These are phyloP conservation scores for Vulpes lagopus DNA, from an alignment of 2,113 vertebrate species.

Conservation along the genomic window DNA sequence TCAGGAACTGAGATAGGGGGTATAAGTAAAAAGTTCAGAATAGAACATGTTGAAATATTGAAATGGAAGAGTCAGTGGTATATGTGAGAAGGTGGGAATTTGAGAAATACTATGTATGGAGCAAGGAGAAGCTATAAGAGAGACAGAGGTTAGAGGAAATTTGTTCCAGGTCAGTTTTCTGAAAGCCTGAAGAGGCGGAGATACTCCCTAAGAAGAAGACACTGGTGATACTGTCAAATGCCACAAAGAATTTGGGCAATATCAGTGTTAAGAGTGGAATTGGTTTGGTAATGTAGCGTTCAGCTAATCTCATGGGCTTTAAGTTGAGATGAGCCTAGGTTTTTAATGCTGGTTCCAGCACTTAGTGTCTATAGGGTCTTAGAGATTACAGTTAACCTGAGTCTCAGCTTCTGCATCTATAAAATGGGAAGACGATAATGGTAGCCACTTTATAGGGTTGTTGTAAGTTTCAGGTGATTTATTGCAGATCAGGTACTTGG, in stretches of 20 bases:
- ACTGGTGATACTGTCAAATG: neutral
- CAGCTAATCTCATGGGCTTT: neutral
- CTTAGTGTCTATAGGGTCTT: neutral
- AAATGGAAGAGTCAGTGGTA: neutral
- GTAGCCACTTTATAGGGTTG: neutral
- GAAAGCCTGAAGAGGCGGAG: neutral
- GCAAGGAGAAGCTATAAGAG: neutral
- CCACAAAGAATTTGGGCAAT: neutral
- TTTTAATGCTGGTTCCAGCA: neutral
- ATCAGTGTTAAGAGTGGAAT: neutral
- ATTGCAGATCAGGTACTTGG: neutral
- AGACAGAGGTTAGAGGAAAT: neutral
- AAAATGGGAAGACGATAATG: neutral
- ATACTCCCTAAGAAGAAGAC: neutral
- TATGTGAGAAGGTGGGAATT: neutral
- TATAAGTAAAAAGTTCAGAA: neutral
- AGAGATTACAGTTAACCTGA: neutral
- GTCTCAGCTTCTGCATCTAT: neutral
- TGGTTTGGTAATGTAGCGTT: neutral
- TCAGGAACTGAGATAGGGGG: neutral
- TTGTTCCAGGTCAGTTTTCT: neutral
- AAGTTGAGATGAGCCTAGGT: neutral
- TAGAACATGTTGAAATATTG: neutral
- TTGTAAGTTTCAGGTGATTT: neutral
- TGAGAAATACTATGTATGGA: neutral